A percentile compares a stretch with the other conserved stretches of the same genome.
Evolutionary conservation across 2,113 vertebrate species (phyloP).

Genomic region (Ctenomys sociabilis): DNA sequence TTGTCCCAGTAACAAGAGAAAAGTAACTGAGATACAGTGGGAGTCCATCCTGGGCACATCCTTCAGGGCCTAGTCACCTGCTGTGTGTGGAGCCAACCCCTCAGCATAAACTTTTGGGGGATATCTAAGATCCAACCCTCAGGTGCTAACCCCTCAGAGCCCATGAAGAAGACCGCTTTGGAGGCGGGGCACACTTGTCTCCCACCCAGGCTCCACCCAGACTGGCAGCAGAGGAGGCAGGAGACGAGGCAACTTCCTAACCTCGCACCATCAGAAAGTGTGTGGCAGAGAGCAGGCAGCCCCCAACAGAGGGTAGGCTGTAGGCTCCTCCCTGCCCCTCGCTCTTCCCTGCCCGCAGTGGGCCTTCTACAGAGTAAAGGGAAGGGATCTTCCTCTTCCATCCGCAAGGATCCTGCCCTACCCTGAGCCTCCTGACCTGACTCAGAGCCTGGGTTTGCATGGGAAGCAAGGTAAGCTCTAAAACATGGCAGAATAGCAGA

Average conservation of each 20-base stretch:
- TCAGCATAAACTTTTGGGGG: not conserved
- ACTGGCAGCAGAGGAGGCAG: not conserved
- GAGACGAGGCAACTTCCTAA: not conserved
- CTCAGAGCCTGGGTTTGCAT: not conserved
- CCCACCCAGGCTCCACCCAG: not conserved
- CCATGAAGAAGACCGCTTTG: not conserved
- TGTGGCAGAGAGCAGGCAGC: not conserved
- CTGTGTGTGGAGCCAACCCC: not conserved
- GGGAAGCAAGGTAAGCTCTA: not conserved
- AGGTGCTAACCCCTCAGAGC: not conserved
- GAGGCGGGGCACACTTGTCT: not conserved
- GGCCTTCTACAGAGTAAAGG: not conserved
- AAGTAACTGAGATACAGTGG: too few relatives aligned
- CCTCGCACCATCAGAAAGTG: accelerated
- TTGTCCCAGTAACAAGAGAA: too few relatives aligned
- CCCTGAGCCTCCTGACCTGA: not conserved
- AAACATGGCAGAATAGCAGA: not conserved
- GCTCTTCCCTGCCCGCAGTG: not conserved
- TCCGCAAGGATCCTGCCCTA: not conserved
- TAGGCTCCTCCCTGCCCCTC: not conserved
- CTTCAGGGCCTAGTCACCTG: not conserved
- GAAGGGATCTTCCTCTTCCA: not conserved
- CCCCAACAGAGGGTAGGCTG: too few relatives aligned
- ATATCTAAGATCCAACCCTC: not conserved
- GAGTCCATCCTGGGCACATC: not conserved